phyloP scores from a whole-genome alignment of 2,888 invertebrate species.

The Lasioglossum figueresi region DNA sequence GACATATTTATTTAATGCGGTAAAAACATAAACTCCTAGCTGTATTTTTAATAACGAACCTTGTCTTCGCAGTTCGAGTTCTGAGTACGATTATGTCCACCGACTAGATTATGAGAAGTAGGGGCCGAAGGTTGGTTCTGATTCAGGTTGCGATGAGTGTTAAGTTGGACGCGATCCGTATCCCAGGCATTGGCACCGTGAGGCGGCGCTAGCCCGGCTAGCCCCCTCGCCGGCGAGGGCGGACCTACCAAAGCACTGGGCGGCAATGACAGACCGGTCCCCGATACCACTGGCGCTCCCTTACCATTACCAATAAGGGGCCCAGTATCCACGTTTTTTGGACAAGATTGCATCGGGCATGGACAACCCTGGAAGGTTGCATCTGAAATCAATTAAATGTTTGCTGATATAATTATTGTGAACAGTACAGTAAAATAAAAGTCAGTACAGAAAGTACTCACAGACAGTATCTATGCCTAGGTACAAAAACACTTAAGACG shows the following conservation, averaged over 20 bases:
- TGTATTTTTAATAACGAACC: slow-evolving; percentile 62
- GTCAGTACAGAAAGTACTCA: neutral
- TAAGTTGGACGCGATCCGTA: slow-evolving; percentile 85
- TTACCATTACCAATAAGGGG: slow-evolving; percentile 98
- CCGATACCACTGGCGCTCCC: slow-evolving; percentile 85
- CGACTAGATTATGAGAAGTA: slow-evolving; percentile 81
- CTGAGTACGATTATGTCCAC: slow-evolving; percentile 75
- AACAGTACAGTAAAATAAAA: neutral
- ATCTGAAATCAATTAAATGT: slow-evolving; percentile 73
- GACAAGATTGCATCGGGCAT: slow-evolving; percentile 97
- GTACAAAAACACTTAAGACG: neutral
- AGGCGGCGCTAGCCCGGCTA: slow-evolving; percentile 83
- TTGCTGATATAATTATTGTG: neutral
- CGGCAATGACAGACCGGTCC: slow-evolving; percentile 84
- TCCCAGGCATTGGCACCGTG: slow-evolving; percentile 84
- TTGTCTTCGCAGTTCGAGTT: slow-evolving; percentile 78
- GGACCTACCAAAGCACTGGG: slow-evolving; percentile 84
- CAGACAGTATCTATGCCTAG: neutral
- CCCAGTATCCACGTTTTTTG: slow-evolving; percentile 99
- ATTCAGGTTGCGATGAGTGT: slow-evolving; percentile 80
- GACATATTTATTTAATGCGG: no score
- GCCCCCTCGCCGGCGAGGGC: slow-evolving; percentile 86
- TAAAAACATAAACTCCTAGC: neutral
- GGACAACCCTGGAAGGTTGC: slow-evolving; percentile 90
- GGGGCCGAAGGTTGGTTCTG: slow-evolving; percentile 76